A percentile compares a stretch with the other conserved stretches of the same genome.
Evolutionary conservation across 2,113 vertebrate genomes (phyloP).

Genomic region (Spheniscus mendiculus): DNA sequence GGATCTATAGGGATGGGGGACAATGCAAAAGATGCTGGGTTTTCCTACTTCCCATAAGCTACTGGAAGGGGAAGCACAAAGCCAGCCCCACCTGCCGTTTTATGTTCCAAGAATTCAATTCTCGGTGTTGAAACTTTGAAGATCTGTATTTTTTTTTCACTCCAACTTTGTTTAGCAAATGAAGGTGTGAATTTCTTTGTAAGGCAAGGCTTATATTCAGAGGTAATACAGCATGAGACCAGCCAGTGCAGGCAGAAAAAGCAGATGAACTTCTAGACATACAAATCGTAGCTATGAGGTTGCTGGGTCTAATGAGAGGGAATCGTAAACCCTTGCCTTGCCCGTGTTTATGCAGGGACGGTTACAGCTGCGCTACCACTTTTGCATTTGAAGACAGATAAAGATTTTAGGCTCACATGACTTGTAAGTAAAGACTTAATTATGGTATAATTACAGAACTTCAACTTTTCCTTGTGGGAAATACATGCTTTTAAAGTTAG

Average conservation of each 20-base stretch:
- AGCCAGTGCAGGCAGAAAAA: neutral
- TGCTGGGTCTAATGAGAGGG: neutral
- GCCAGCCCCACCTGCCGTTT: neutral
- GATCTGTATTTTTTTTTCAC: neutral
- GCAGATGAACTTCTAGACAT: neutral
- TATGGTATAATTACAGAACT: constrained; percentile 45
- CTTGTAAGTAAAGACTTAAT: constrained; percentile 24
- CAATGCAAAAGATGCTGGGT: neutral
- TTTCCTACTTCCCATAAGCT: neutral
- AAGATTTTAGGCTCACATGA: neutral
- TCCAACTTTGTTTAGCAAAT: neutral
- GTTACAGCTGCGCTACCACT: neutral
- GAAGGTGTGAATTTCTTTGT: neutral
- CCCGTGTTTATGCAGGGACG: neutral
- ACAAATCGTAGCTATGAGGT: neutral
- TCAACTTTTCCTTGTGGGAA: constrained; percentile 48
- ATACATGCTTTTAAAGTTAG: neutral
- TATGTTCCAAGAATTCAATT: neutral
- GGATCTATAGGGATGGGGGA: neutral
- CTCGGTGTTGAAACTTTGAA: neutral
- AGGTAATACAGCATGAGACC: neutral
- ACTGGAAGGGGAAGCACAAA: neutral
- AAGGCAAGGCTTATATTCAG: neutral
- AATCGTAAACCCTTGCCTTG: neutral
- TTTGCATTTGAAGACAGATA: neutral